Conservation (phyloP, 2,113 vertebrate genomes). For the Osmerus mordax region DNA sequence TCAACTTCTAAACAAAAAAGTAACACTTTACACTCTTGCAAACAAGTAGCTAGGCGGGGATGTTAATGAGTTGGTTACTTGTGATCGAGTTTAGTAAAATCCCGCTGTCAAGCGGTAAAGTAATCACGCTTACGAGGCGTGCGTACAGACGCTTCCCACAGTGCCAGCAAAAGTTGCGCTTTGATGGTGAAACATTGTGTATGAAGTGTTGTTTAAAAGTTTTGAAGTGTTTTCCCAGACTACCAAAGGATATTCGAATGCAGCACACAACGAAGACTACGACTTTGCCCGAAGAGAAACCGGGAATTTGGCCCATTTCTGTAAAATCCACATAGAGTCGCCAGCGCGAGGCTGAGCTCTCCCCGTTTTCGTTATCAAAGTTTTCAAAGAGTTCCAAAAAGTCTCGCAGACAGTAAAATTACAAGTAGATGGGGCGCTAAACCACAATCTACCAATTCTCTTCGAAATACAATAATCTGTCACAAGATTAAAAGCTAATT, state of each 20-base stretch:
- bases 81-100: not conserved
- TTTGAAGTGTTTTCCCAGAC: too few relatives aligned
- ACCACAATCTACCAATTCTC: not conserved
- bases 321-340: conserved; percentile 79
- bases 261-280: conserved; percentile 62
- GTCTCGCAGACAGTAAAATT: not conserved
- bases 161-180: too few relatives aligned
- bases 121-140: not conserved
- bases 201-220: not conserved
- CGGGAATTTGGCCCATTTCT: conserved; percentile 72
- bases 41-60: not conserved
- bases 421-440: not conserved
- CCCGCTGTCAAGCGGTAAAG: not conserved
- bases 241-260: conserved; percentile 56
- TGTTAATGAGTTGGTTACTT: not conserved
- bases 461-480: not conserved
- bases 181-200: too few relatives aligned
- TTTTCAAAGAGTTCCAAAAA: conserved; percentile 31
- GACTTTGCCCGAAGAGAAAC: conserved; percentile 63
- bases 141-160: not conserved
- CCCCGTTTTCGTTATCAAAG: conserved; percentile 48
- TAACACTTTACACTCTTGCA: not conserved
- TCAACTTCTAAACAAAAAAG: not conserved
- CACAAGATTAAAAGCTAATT: not conserved
- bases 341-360: conserved; percentile 64